These are phyloP conservation scores for Phthorimaea operculella DNA, from an alignment of 1,140 invertebrate genomes.

Conservation along the genomic window DNA sequence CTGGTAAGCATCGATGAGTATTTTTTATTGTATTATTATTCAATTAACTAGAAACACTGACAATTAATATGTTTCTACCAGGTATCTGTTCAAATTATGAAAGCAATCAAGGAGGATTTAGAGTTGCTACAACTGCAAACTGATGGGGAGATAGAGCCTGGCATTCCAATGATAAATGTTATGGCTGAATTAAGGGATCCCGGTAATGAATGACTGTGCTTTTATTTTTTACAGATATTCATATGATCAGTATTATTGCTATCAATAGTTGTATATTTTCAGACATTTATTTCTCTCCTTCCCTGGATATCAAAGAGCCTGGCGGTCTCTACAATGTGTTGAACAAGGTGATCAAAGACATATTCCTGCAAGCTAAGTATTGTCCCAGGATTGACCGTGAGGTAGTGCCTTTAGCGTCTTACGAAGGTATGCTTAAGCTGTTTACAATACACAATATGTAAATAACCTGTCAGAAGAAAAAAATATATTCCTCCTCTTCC, in stretches of 20 bases:
- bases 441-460: no score
- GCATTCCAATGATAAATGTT: conserved; percentile 55
- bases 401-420: conserved; percentile 41
- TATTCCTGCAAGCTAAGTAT: conserved; percentile 55
- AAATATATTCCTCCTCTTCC: no score
- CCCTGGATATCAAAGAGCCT: conserved; percentile 46
- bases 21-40: no score
- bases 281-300: conserved; percentile 62
- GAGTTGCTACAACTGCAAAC: conserved; percentile 55
- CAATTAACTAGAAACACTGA: no score
- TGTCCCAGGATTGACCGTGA: conserved; percentile 53
- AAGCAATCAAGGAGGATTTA: conserved; percentile 53
- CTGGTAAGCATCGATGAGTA: conserved; percentile 28
- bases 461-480: no score
- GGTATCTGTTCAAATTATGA: conserved; percentile 56
- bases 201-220: no score
- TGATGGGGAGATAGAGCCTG: conserved; percentile 51
- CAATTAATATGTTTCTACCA: conserved; percentile 11
- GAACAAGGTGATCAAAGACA: conserved; percentile 62
- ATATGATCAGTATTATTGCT: not conserved
- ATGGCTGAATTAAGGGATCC: conserved; percentile 57
- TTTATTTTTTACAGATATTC: no score
- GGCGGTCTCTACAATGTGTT: conserved; percentile 51
- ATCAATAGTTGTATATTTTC: conserved; percentile 9
- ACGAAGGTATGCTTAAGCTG: conserved; percentile 56